Base-by-base conservation (phyloP, 2,797 vertebrate genomes). In the Fratercula arctica region DNA sequence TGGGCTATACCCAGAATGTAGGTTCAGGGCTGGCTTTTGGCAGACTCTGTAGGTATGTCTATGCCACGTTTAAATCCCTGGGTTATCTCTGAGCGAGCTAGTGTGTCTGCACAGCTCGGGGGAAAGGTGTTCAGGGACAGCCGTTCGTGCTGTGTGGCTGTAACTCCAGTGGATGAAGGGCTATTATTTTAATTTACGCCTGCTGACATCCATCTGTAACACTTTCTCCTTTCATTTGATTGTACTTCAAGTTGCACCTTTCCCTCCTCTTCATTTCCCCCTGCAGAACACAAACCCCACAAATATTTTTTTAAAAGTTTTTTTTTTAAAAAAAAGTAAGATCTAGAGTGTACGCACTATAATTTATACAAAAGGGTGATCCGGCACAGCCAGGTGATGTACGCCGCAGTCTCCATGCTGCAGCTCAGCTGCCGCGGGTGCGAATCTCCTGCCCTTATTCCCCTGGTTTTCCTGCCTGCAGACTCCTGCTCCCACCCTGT, bases 331-430 rank as follows among this genome's bases (percentile, higher is more conserved):
- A 63, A 31, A 35, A 46, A 46, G 33, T 59, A 46, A 85, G 56
- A 2, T 31, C 28, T 39, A 43, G 68, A 68, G 50, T 13, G 18
- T 21, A 4, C 0, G 2, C 11, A 3, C 37, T 77, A 1, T 11
- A 37, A 28, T 45, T 59, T 43, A 31, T n/a, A 15, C 31, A 18
- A 25, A 31, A 46, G 24, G 24, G 13, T 10, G 41, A 4, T 13
- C 16, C 56, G 51, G 48, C 19, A 31, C 20, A 61, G 41, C 35
- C 16, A 13, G 56, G 39, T 13, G 57, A 33, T 37, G 25, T 7
- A 37, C n/a, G 21, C 4, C 2, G 2, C 74, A 14, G 7, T 4
- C 31, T 48, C 54, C 29, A 2, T 2, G 26, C 56, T 29, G 2
- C 56, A 57, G 80, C 75, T 81, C 29, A 26, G 59, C 59, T 74